Percentiles rank a stretch among this genome's conserved stretches.
These are phyloP conservation scores for Argya squamiceps DNA, from an alignment of 2,797 vertebrate species.

Conservation along the genomic window DNA sequence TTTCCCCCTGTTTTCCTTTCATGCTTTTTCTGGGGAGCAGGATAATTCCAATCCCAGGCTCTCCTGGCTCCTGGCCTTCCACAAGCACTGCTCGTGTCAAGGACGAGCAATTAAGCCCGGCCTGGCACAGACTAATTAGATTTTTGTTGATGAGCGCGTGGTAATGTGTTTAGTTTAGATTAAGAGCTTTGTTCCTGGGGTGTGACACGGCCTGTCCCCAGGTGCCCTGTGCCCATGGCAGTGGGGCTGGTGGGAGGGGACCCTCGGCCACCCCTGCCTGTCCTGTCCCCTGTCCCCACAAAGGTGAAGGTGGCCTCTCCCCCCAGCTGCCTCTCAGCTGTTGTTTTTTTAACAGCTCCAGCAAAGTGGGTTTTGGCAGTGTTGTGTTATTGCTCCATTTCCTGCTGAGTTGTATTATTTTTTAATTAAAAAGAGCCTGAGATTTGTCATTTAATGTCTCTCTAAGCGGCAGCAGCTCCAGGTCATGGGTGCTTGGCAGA, in stretches of 20 bases:
- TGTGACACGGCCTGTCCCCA: neutral
- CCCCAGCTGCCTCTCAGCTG: accelerated
- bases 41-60: constrained; percentile 53
- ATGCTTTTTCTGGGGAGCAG: constrained; percentile 27
- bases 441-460: neutral
- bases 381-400: accelerated
- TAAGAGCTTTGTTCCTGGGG: neutral
- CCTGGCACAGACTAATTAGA: constrained; percentile 70
- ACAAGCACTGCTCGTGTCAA: constrained; percentile 58
- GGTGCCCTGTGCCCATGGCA: neutral
- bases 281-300: neutral
- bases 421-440: neutral
- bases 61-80: constrained; percentile 64
- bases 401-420: neutral
- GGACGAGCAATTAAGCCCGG: constrained; percentile 73
- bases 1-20: neutral
- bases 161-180: constrained; percentile 57
- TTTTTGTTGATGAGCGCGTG: constrained; percentile 71
- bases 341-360: neutral
- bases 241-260: neutral
- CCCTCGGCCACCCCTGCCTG: neutral
- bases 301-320: neutral
- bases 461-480: neutral
- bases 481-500: accelerated
- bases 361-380: neutral